Evolutionary conservation across 2,797 vertebrate genomes (phyloP).

Genomic region (Manis javanica): DNA sequence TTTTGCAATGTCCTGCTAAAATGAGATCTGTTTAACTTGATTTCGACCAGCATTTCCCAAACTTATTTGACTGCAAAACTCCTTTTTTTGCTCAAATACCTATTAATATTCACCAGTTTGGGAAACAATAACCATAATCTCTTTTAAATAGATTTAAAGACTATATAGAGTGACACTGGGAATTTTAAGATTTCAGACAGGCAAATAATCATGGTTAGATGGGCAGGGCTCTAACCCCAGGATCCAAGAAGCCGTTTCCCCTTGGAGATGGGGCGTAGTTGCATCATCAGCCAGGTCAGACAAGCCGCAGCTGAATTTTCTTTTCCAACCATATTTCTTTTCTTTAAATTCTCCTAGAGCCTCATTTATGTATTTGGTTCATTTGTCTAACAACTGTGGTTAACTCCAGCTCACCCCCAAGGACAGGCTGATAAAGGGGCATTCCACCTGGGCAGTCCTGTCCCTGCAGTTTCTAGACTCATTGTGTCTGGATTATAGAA

Average conservation of each 20-base stretch:
- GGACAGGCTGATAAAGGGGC: neutral
- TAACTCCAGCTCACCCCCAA: neutral
- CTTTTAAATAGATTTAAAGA: conserved; percentile 30
- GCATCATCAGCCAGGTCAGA: too few species aligned
- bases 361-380: conserved; percentile 19
- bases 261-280: neutral
- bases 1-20: conserved; percentile 7
- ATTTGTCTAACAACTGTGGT: neutral
- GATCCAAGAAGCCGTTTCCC: neutral
- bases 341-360: neutral
- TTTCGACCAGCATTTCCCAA: neutral
- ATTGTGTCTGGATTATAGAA: neutral
- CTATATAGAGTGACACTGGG: neutral
- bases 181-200: conserved; percentile 37
- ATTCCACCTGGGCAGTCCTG: neutral
- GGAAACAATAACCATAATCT: neutral
- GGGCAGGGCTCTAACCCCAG: neutral
- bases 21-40: conserved; percentile 34
- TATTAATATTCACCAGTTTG: conserved; percentile 15
- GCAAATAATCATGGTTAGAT: neutral
- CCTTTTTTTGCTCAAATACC: neutral
- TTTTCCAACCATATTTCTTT: neutral
- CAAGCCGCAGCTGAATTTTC: too few species aligned
- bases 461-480: neutral
- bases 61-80: neutral